Base-by-base conservation (phyloP, 2,888 invertebrate genomes). In the Chrysopilus asiliformis region DNA sequence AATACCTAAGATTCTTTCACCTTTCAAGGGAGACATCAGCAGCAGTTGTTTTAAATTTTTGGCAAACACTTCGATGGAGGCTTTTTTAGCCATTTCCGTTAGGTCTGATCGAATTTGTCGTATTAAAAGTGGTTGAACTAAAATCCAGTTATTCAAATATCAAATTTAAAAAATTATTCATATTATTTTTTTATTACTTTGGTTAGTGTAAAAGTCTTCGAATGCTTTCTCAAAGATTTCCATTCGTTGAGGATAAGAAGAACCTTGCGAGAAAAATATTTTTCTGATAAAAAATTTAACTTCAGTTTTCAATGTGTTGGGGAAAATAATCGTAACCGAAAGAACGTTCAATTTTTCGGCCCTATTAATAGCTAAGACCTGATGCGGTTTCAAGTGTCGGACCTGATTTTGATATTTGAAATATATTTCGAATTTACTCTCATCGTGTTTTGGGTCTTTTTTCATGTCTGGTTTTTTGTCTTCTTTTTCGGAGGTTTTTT, bases 331-430 rank as follows among this genome's bases (percentile, higher is more conserved):
- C 68, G 86, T 87, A 0, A 90, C 79, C 4, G 72, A 69, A 1
- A 93, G 62, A 32, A 74, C 67, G 58, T 90, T 90, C 39, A 78
- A 70, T 43, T 75, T 73, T 59, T 90, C 90, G 0, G 84, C 93
- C 49, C 93, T 70, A 57, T 90, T 90, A n/a, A 93, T 72, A 2
- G 93, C 93, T 46, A 93, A 60, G 18, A 84, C 76, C 69, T 90
- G 89, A 66, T 91, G 83, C 1, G 89, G 79, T 56, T 81, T 83
- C 3, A 89, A 68, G 53, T 64, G 66, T 22, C 70, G 71, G 4
- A 74, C 66, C 4, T 68, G 65, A 28, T 68, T 67, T 49, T 70
- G 72, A 65, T 79, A 89, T 38, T 84, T 71, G 53, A 79, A 82
- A 64, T 90, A 91, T 44, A 71, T 64, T 53, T 81, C 75, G 60